Evolutionary conservation across 2,797 vertebrate species (phyloP), one percentile per base, ranked within the genome.

Genomic region (Cryptoblepharus egeriae): DNA sequence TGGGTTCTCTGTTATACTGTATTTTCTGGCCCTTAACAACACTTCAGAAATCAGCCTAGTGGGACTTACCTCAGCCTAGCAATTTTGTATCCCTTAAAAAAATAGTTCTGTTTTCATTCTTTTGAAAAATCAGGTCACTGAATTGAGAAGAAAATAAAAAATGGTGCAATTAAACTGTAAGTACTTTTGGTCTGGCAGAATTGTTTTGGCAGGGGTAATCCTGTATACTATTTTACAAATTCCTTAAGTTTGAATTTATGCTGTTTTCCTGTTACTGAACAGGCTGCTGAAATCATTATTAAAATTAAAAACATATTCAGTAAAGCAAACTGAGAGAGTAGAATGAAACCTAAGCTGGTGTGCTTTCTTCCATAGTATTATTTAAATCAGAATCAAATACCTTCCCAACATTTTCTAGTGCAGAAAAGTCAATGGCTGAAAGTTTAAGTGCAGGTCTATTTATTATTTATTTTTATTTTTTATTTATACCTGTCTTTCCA

Each of bases 281-380:
- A 80, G 75, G 1, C 60, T 69, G 63, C 86, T 80, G 49, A 88
- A 92, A 87, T 5, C 42, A 60, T 0, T 0, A 77, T 79, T 80
- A 90, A 89, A 88, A 82, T 87, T 52, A 79, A 88, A 88, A 73
- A 39, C 83, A 85, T 85, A 69, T 2, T 16, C 35, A 20, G 52
- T 18, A 58, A 88, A 52, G 45, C 70, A 86, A 30, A 30, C 83
- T 52, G 20, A 75, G 74, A 70, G 1, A 49, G 80, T 37, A 74
- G 84, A 90, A 85, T 70, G 84, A 57, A 83, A 78, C 82, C 13
- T 35, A 57, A 82, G 13, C 18, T 82, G 72, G 69, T 79, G 61
- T 3, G 11, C 0, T 32, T 61, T 63, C 30, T 30, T 61, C 37
- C 57, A n/a, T 18, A 35, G 35, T 45, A 49, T 32, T 77, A 52